These are phyloP conservation scores for Pteria penguin DNA, from an alignment of 2,888 invertebrate species.

Conservation along the genomic window DNA sequence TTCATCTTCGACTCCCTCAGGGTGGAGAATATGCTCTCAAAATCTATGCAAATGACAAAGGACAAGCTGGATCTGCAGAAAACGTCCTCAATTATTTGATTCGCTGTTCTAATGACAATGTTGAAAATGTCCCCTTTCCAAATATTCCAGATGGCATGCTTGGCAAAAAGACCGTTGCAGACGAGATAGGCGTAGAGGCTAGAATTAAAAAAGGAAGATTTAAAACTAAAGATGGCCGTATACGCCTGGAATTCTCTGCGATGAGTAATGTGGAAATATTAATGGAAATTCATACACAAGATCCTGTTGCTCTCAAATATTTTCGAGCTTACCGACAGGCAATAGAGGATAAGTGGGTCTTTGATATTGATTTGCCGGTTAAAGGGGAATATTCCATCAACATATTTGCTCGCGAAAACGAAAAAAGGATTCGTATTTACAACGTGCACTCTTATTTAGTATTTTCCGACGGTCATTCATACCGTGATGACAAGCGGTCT, in stretches of 20 bases:
- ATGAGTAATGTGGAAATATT: constrained; percentile 67
- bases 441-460: constrained; percentile 72
- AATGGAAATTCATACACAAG: constrained; percentile 70
- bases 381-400: constrained; percentile 76
- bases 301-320: constrained; percentile 58
- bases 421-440: constrained; percentile 60
- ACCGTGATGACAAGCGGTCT: constrained; percentile 40
- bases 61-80: constrained; percentile 66
- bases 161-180: constrained; percentile 60
- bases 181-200: constrained; percentile 66
- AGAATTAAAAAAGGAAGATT: constrained; percentile 67
- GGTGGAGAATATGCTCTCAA: constrained; percentile 75
- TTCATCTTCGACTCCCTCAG: constrained; percentile 72
- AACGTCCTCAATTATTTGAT: constrained; percentile 78
- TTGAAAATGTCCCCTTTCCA: constrained; percentile 69
- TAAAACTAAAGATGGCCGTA: constrained; percentile 62
- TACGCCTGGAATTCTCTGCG: constrained; percentile 65
- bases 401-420: constrained; percentile 71
- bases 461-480: constrained; percentile 62
- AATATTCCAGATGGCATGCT: constrained; percentile 68
- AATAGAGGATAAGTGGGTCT: constrained; percentile 67
- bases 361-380: constrained; percentile 72
- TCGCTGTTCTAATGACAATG: constrained; percentile 60
- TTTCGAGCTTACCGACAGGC: constrained; percentile 60
- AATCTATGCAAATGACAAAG: constrained; percentile 71